Evolutionary conservation across 2,113 vertebrate species (phyloP).

Genomic region (Excalfactoria chinensis): DNA sequence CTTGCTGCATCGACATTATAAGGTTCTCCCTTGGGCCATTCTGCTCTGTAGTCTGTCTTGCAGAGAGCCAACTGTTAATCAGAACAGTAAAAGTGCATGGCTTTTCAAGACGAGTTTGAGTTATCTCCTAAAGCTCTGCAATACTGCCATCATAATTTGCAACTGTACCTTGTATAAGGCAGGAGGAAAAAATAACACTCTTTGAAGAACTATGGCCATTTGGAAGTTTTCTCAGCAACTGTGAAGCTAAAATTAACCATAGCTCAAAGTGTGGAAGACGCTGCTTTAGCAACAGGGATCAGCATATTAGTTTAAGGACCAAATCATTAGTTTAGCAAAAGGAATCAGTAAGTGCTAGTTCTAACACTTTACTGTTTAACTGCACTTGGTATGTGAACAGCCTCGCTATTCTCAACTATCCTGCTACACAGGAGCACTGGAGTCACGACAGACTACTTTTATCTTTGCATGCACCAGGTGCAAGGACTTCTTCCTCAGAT

Average conservation of each 20-base stretch:
- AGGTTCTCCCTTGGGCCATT: neutral
- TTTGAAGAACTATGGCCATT: constrained; percentile 4
- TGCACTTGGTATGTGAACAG: too few species aligned
- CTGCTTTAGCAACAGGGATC: too few species aligned
- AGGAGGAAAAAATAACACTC: constrained; percentile 30
- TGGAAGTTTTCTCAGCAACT: constrained; percentile 47
- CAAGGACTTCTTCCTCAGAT: too few species aligned
- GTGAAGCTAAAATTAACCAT: constrained; percentile 57
- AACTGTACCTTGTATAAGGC: neutral
- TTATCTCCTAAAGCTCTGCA: neutral
- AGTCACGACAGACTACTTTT: too few species aligned
- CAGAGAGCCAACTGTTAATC: neutral
- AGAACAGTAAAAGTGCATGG: neutral
- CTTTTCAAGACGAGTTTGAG: neutral
- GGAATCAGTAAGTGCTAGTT: too few species aligned
- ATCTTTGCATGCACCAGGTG: too few species aligned
- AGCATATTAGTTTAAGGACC: too few species aligned
- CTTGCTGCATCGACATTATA: constrained; percentile 4
- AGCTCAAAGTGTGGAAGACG: neutral
- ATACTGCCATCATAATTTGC: neutral
- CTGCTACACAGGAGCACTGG: too few species aligned
- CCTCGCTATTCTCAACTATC: too few species aligned
- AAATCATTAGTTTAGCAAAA: too few species aligned
- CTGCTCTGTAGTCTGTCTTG: neutral
- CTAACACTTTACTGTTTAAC: too few species aligned